Base-by-base conservation (phyloP, 1,140 invertebrate species). In the Sitophilus oryzae region DNA sequence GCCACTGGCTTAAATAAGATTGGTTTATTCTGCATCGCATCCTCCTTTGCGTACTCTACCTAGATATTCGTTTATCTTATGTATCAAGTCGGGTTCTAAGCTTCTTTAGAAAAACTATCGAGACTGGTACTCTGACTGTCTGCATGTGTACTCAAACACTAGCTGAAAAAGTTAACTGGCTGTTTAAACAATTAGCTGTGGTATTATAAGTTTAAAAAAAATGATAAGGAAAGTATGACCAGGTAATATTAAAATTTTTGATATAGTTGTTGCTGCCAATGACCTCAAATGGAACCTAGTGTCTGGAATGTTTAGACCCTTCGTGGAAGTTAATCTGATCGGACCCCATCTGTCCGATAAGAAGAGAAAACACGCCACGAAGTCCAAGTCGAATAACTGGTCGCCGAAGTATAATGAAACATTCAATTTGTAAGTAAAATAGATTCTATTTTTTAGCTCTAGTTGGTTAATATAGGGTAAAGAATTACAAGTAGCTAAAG, bases 351-450 rank as follows among this genome's bases (percentile, higher is more conserved):
- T 99, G 38, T 88, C 92, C 30, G 96, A 98, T 68, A 98, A 98
- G 76, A 98, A 98, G 70, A 78, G 97, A 61, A 98, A 97, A 77
- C 89, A 93, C 68, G 92, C 93, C 18, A 99, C 97, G 2, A 99
- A 99, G 76, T 96, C 95, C 1, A 99, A 99, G 74, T 93, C 88
- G 60, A 96, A 96, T 71, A 96, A 93, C 71, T 96, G 93, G 93
- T 96, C 95, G 54, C 97, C 97, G 2, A 98, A 98, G 74, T 99
- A 93, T 77, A 98, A 98, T 77, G 96, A 99, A 76, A 97, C 91
- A 11, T 98, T 98, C 75, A 90, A 96, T 69, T 99, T 99, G 95
- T 98, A 78, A 93, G 93, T 91, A 64, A 10, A 23, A 23, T 20
- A 8, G 18, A n/a, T n/a, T n/a, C n/a, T n/a, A n/a, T n/a, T n/a